Base-by-base conservation (phyloP, 1,140 invertebrate genomes). In the Lepeophtheirus salmonis region DNA sequence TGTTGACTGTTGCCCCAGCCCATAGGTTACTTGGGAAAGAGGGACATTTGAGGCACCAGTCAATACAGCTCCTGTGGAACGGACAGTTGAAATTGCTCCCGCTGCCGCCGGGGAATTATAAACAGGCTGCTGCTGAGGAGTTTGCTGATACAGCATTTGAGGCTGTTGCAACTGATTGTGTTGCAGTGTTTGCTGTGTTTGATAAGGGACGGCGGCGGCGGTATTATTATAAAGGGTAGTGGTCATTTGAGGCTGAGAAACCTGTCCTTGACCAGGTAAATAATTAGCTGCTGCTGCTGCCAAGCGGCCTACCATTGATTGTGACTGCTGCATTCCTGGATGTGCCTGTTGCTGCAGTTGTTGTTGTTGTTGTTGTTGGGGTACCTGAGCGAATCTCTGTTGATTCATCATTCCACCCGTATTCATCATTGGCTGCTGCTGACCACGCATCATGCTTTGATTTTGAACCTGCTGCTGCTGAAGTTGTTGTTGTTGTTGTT, bases 341-440 rank as follows among this genome's bases (percentile, higher is more conserved):
- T 16, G 26, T 17, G 22, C 25, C 1, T 30, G 55, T 21, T 14
- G 16, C 55, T 50, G 49, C 52, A 3, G 63, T 17, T 58, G 50
- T 61, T 70, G 69, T 52, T 71, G 70, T 62, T 74, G 71, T 41
- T 73, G 70, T 25, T 71, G 71, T 61, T 60, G 68, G 17, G 20
- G 57, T 63, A n/a, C 63, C 60, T 60, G 50, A 12, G 10, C 50
- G 50, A 6, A 52, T 16, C 50, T 4, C 16, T 52, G 50, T 16
- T 16, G 50, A 12, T 52, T 16, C 50, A 52, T 16, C 16, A 30
- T 20, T 64, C 63, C 17, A 63, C 63, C 16, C 64, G 58, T 56
- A 16, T 18, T 56, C 21, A 24, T 13, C 13, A 14, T 30, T 17
- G 54, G 26, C 14, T 25, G 53, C 48, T 66, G 65, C 20, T 64